Evolutionary conservation across 2,888 invertebrate genomes (phyloP), one percentile per base, ranked within the genome.

Genomic region (Tinea pellionella): DNA sequence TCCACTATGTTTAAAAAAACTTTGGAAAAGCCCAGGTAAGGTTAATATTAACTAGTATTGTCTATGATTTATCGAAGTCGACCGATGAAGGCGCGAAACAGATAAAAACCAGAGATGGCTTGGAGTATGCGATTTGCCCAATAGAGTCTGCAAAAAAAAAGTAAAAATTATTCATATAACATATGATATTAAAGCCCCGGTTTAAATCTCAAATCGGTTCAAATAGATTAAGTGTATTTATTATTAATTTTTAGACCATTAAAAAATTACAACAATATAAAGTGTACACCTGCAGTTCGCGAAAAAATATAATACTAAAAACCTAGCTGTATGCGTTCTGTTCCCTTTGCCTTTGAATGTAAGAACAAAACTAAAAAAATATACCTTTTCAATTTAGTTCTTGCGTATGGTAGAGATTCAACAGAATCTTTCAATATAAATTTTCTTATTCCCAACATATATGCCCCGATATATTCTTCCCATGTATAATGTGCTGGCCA

Each of bases 361-460:
- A n/a, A n/a, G n/a, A n/a, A n/a, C n/a, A n/a, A n/a, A n/a, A n/a
- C n/a, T n/a, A n/a, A n/a, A n/a, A n/a, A n/a, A n/a, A n/a, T n/a
- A 73, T 70, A 93, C 93, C 90, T 91, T 67, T 88, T 89, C 57
- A 94, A 76, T 73, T 92, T 92, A 60, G 79, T 89, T 66, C 90
- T 88, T 0, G 94, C 93, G 11, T 80, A 79, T 0, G 89, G 89
- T 63, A 94, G 69, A 8, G 92, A 91, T 8, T 90, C 90, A 0
- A 90, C 77, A 15, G 89, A 89, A 66, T 96, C 96, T 67, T 95
- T 95, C 15, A 96, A 76, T n/a, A 96, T 90, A 67, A 90, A 96
- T 64, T 91, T 90, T 61, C 96, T 89, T 51, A 96, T 94, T 0
- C 97, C 97, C 64, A 95, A 82, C 79, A 95, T 91, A 68, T 96